A percentile compares a stretch with the other conserved stretches of the same genome.
Evolutionary conservation across 2,888 invertebrate species (phyloP).

Genomic region (Tridacna crocea): DNA sequence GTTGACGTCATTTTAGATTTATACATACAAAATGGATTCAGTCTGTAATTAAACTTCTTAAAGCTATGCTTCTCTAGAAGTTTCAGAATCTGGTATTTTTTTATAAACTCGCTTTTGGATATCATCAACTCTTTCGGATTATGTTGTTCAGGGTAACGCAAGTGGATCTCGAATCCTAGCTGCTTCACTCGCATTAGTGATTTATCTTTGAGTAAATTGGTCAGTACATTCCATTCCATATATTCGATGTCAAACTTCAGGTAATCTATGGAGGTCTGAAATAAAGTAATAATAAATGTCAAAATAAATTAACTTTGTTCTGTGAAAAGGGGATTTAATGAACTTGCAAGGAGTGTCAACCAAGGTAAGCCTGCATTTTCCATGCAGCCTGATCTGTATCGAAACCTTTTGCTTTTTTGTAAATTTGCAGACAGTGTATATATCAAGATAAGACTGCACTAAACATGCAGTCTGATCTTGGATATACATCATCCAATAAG

Average conservation of each 20-base stretch:
- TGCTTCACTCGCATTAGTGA: conserved; percentile 75
- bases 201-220: conserved; percentile 64
- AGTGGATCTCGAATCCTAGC: conserved; percentile 77
- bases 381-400: too few species aligned
- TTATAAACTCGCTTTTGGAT: conserved; percentile 67
- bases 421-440: too few species aligned
- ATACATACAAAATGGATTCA: conserved; percentile 76
- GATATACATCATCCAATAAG: too few species aligned
- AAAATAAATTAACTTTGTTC: too few species aligned
- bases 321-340: too few species aligned
- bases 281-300: conserved; percentile 23
- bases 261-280: conserved; percentile 81
- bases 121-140: conserved; percentile 49
- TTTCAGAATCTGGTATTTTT: conserved; percentile 70
- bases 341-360: too few species aligned
- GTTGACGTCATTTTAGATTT: conserved; percentile 56
- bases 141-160: conserved; percentile 58
- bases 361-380: too few species aligned
- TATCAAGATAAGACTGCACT: too few species aligned
- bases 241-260: conserved; percentile 84
- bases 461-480: too few species aligned
- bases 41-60: conserved; percentile 73
- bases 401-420: too few species aligned
- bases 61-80: conserved; percentile 70
- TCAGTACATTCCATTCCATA: conserved; percentile 81